phyloP scores from a whole-genome alignment of 2,888 invertebrate species.

The Cryptus viduatorius region DNA sequence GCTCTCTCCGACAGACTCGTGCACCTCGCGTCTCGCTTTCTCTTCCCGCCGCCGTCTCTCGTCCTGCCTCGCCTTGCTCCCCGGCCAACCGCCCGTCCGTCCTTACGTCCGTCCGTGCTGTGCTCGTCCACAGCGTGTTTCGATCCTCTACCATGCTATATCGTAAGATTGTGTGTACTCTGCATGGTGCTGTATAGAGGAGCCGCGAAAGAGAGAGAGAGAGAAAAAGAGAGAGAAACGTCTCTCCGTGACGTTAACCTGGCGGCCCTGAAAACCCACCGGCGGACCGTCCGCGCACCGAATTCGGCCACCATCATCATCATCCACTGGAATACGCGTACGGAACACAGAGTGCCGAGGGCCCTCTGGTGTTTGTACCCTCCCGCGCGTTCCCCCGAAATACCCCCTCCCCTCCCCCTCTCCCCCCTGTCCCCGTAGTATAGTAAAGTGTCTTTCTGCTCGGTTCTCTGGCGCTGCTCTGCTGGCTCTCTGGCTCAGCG shows the following conservation, averaged over 20 bases:
- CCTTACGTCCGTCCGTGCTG: conserved; percentile 80
- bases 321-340: conserved; percentile 68
- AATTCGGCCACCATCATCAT: conserved; percentile 70
- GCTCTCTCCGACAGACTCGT: conserved; percentile 63
- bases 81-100: conserved; percentile 76
- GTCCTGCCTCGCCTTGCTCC: conserved; percentile 71
- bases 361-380: conserved; percentile 46
- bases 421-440: conserved; percentile 31
- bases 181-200: conserved; percentile 67
- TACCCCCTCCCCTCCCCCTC: conserved; percentile 25
- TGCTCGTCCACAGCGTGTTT: conserved; percentile 75
- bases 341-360: conserved; percentile 56
- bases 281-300: conserved; percentile 69
- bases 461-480: conserved; percentile 57
- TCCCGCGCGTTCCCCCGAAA: conserved; percentile 55
- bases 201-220: conserved; percentile 13
- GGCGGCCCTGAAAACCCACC: conserved; percentile 83
- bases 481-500: conserved; percentile 49
- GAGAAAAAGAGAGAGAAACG: not conserved
- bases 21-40: conserved; percentile 69
- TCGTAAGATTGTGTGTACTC: conserved; percentile 76
- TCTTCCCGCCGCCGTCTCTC: conserved; percentile 71
- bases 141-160: conserved; percentile 71
- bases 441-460: conserved; percentile 62
- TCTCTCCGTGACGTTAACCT: conserved; percentile 83